Evolutionary conservation across 1,140 invertebrate genomes (phyloP).

Genomic region (Bradysia coprophila): DNA sequence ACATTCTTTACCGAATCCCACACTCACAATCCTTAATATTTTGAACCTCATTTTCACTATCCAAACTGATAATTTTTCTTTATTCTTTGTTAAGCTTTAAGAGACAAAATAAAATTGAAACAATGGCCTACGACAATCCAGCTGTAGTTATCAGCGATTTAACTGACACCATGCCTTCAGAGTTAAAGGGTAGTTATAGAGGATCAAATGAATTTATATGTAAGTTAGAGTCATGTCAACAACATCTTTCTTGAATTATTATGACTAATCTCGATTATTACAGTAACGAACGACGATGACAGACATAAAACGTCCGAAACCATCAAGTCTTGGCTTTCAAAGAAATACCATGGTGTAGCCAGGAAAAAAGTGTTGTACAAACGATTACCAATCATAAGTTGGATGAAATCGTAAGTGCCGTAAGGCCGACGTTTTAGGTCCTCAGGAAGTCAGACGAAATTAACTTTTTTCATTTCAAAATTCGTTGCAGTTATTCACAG

Average conservation of each 20-base stretch:
- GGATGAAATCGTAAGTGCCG: too few relatives aligned
- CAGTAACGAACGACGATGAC: neutral
- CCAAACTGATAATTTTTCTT: too few relatives aligned
- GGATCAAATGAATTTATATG: neutral
- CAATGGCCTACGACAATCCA: too few relatives aligned
- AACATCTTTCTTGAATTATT: neutral
- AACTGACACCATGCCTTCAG: neutral
- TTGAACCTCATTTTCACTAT: too few relatives aligned
- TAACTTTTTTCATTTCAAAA: neutral
- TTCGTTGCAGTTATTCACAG: constrained; percentile 29
- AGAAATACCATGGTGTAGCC: constrained; percentile 9
- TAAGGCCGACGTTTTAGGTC: too few relatives aligned
- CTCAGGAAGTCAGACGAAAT: constrained; percentile 18
- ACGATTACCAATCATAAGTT: constrained; percentile 48
- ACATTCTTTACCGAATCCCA: too few relatives aligned
- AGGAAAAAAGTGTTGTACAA: constrained; percentile 49
- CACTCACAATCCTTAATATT: too few relatives aligned
- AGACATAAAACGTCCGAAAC: constrained; percentile 3
- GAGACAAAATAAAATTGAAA: too few relatives aligned
- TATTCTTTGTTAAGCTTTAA: too few relatives aligned
- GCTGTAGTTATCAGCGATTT: too few relatives aligned
- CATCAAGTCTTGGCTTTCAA: constrained; percentile 8
- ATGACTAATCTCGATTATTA: neutral
- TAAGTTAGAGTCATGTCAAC: neutral
- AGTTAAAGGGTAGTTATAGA: neutral